These are phyloP conservation scores for Automeris io DNA, from an alignment of 2,888 invertebrate genomes.

Conservation along the genomic window DNA sequence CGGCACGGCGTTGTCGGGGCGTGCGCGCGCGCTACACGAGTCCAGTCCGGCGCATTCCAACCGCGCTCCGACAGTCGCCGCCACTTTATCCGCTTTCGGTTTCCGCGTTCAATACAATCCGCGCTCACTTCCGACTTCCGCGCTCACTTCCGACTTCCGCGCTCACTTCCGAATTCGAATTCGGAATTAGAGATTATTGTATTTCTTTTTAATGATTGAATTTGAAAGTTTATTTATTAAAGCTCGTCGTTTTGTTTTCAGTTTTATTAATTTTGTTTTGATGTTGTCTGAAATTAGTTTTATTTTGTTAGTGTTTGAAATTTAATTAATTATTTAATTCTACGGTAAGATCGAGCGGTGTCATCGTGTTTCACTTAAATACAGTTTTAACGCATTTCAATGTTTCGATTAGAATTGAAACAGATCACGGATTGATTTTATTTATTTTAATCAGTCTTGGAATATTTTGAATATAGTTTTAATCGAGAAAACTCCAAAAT, in stretches of 20 bases:
- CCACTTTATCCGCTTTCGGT: slow-evolving; percentile 57
- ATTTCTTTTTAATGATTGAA: slow-evolving; percentile 11
- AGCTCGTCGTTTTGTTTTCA: slow-evolving; percentile 31
- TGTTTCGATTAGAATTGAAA: too few relatives aligned
- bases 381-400: too few relatives aligned
- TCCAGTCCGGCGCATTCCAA: slow-evolving; percentile 73
- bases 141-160: slow-evolving; percentile 17
- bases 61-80: slow-evolving; percentile 59
- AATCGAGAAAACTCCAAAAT: too few relatives aligned
- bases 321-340: slow-evolving; percentile 9
- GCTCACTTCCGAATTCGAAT: slow-evolving; percentile 14
- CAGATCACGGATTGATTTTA: too few relatives aligned
- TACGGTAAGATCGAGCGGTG: slow-evolving; percentile 17
- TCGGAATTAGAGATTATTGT: slow-evolving; percentile 14
- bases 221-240: slow-evolving; percentile 27
- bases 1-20: slow-evolving; percentile 68
- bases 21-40: slow-evolving; percentile 65
- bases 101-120: slow-evolving; percentile 28
- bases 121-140: slow-evolving; percentile 22
- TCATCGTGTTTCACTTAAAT: slow-evolving; percentile 7
- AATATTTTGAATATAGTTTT: too few relatives aligned
- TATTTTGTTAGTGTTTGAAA: slow-evolving; percentile 18
- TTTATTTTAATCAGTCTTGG: too few relatives aligned
- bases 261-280: slow-evolving; percentile 19
- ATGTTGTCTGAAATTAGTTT: slow-evolving; percentile 36